phyloP scores from a whole-genome alignment of 2,797 vertebrate genomes.

The Furcifer pardalis region DNA sequence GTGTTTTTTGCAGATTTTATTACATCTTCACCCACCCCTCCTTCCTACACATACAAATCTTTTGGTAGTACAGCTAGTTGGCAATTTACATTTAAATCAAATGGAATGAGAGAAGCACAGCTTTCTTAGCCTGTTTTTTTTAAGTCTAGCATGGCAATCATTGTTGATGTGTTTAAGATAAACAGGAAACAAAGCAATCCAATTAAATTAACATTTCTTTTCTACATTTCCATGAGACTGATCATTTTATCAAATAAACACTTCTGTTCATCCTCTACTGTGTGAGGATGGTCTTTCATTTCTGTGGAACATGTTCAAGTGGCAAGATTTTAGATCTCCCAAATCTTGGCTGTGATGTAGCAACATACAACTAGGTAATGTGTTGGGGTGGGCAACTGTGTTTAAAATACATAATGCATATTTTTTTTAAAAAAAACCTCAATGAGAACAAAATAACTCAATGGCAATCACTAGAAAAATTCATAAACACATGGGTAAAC shows the following conservation, averaged over 20 bases:
- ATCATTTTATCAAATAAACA: slow-evolving; percentile 46
- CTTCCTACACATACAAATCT: background rate
- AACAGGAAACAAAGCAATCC: slow-evolving; percentile 66
- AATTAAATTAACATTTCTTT: slow-evolving; percentile 70
- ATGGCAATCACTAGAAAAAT: too few species aligned
- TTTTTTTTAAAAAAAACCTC: too few species aligned
- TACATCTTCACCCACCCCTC: background rate
- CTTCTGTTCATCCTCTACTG: slow-evolving; percentile 53
- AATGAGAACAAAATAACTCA: too few species aligned
- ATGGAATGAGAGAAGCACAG: slow-evolving; percentile 56
- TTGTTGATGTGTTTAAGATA: slow-evolving; percentile 62
- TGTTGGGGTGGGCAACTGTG: too few species aligned
- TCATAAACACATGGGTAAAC: too few species aligned
- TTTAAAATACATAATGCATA: too few species aligned
- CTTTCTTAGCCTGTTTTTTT: slow-evolving; percentile 29
- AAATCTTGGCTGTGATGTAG: background rate
- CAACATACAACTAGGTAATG: too few species aligned
- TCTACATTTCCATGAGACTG: slow-evolving; percentile 32
- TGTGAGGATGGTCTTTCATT: slow-evolving; percentile 32
- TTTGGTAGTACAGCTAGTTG: slow-evolving; percentile 25
- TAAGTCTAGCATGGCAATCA: slow-evolving; percentile 46
- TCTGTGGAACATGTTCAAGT: background rate
- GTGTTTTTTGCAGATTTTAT: slow-evolving; percentile 23
- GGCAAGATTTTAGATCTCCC: too few species aligned
- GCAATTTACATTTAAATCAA: slow-evolving; percentile 62